Conservation (phyloP, 2,888 invertebrate species). For the Alentia gelatinosa region DNA sequence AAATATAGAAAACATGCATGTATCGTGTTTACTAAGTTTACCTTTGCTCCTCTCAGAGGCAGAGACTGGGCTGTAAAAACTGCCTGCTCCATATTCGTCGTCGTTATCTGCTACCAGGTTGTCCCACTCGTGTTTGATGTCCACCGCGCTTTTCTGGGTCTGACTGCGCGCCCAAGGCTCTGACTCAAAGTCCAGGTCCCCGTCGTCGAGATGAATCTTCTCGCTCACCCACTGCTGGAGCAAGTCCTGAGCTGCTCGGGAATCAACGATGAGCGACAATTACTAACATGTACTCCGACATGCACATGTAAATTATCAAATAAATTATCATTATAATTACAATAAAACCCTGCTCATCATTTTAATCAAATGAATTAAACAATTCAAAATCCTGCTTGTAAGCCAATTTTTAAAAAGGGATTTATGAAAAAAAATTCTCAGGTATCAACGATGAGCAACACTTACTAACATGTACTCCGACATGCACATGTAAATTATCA, state of each 20-base stretch:
- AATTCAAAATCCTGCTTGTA: too few species aligned
- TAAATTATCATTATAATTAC: too few species aligned
- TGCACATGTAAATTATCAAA: too few species aligned
- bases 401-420: too few species aligned
- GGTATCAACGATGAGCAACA: too few species aligned
- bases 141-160: constrained; percentile 67
- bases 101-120: constrained; percentile 67
- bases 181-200: constrained; percentile 66
- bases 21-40: not conserved
- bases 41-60: constrained; percentile 29
- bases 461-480: too few species aligned
- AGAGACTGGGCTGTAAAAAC: not conserved
- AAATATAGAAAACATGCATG: not conserved
- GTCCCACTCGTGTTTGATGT: constrained; percentile 73
- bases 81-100: constrained; percentile 9
- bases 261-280: not conserved
- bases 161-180: constrained; percentile 57
- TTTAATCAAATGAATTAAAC: too few species aligned
- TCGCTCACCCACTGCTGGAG: constrained; percentile 78
- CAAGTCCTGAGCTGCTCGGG: constrained; percentile 74
- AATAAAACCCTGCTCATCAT: too few species aligned
- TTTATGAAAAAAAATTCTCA: too few species aligned
- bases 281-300: too few species aligned
- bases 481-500: too few species aligned
- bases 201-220: constrained; percentile 71